A percentile compares a stretch with the other conserved stretches of the same genome.
These are phyloP conservation scores for cat (Felis catus) DNA, from an alignment of 2,113 vertebrate species.

Conservation along the genomic window DNA sequence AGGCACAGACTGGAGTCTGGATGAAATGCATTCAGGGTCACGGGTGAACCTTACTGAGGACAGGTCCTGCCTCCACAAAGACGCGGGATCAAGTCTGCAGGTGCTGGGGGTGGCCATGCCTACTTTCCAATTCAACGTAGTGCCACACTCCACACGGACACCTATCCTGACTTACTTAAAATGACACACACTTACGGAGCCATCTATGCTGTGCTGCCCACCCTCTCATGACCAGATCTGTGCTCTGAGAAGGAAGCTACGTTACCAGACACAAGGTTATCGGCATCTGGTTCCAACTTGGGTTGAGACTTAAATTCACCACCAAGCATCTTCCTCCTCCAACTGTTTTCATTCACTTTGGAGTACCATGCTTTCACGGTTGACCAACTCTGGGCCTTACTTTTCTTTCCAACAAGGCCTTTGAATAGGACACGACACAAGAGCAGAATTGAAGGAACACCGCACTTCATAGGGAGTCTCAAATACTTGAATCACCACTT, in stretches of 20 bases:
- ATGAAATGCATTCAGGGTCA: not conserved
- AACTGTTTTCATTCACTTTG: not conserved
- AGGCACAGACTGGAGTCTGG: rapidly evolving
- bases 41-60: too few relatives aligned
- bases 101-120: rapidly evolving
- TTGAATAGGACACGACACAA: not conserved
- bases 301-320: not conserved
- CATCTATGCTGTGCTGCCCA: not conserved
- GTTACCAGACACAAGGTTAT: not conserved
- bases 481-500: too few relatives aligned
- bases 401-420: not conserved
- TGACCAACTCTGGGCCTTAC: not conserved
- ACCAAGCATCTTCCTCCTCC: not conserved
- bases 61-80: not conserved
- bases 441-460: not conserved
- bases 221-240: not conserved
- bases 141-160: rapidly evolving
- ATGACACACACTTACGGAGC: not conserved
- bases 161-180: not conserved
- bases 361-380: not conserved
- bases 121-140: not conserved
- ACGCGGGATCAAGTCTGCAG: too few relatives aligned
- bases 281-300: not conserved
- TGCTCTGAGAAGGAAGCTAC: not conserved
- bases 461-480: not conserved